phyloP scores from a whole-genome alignment of 2,113 vertebrate species.

The Xyliphius kryptos region DNA sequence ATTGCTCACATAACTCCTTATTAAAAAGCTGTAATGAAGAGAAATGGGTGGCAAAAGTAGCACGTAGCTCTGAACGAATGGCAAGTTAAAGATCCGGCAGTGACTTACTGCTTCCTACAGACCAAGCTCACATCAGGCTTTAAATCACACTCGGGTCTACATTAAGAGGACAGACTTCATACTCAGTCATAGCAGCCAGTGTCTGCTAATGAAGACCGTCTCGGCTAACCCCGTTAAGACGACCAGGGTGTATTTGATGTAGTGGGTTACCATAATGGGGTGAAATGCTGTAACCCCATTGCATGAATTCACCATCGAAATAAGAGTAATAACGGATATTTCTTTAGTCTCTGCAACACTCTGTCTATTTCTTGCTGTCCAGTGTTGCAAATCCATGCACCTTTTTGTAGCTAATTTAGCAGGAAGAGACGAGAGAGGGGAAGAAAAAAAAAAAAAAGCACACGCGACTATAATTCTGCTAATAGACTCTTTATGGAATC shows the following conservation, averaged over 20 bases:
- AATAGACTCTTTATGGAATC: slow-evolving; percentile 47
- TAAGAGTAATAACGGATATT: slow-evolving; percentile 31
- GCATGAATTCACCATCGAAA: slow-evolving; percentile 27
- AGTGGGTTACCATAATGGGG: slow-evolving; percentile 32
- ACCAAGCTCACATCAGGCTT: slow-evolving; percentile 3
- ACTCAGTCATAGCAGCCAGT: slow-evolving; percentile 17
- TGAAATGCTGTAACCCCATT: slow-evolving; percentile 35
- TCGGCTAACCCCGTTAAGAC: slow-evolving; percentile 22
- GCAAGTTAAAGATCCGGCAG: slow-evolving; percentile 27
- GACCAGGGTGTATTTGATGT: slow-evolving; percentile 26
- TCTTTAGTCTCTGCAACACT: slow-evolving; percentile 14
- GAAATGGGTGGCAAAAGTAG: slow-evolving; percentile 13
- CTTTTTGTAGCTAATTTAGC: no score
- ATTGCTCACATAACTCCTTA: slow-evolving; percentile 8
- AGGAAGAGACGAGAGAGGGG: slow-evolving; percentile 23
- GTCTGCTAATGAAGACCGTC: slow-evolving; percentile 22
- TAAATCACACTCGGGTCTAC: slow-evolving; percentile 29
- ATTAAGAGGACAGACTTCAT: slow-evolving; percentile 14
- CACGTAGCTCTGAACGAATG: slow-evolving; percentile 15
- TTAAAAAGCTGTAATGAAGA: slow-evolving; percentile 22
- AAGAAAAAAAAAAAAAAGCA: no score
- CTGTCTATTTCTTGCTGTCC: slow-evolving; percentile 19
- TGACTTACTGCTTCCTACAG: slow-evolving; percentile 23
- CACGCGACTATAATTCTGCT: slow-evolving; percentile 41
- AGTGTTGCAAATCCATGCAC: no score